Evolutionary conservation across 2,113 vertebrate species (phyloP).

Genomic region (Abramis brama): DNA sequence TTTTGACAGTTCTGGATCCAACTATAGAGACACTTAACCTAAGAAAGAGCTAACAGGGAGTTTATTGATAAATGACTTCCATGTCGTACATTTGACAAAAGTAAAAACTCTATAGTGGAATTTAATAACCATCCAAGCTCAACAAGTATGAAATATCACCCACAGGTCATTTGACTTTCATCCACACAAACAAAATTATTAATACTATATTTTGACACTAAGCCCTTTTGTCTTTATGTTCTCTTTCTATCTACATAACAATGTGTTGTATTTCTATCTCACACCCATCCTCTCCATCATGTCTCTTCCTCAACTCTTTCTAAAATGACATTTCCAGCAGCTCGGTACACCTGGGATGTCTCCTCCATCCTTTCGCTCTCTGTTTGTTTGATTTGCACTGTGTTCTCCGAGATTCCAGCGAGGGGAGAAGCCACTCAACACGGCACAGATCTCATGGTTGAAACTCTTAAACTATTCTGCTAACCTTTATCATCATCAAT

Average conservation of each 20-base stretch:
- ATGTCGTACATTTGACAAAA: neutral
- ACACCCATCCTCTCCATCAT: neutral
- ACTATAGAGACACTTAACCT: neutral
- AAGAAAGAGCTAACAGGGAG: neutral
- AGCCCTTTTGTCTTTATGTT: neutral
- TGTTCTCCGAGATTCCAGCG: slow-evolving; percentile 22
- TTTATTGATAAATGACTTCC: neutral
- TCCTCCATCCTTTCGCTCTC: slow-evolving; percentile 13
- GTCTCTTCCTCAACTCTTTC: slow-evolving; percentile 38
- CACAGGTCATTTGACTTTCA: neutral
- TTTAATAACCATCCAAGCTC: neutral
- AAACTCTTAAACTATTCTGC: slow-evolving; percentile 10
- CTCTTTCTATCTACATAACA: neutral
- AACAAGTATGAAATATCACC: neutral
- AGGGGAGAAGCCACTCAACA: neutral
- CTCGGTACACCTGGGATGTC: slow-evolving; percentile 35
- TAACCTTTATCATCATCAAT: slow-evolving; percentile 26
- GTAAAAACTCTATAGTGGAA: neutral
- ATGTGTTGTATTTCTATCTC: neutral
- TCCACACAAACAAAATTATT: neutral
- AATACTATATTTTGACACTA: neutral
- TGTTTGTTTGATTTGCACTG: slow-evolving; percentile 47
- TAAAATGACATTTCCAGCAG: slow-evolving; percentile 47
- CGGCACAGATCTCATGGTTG: neutral
- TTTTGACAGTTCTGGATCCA: neutral